Evolutionary conservation across 1,140 invertebrate species (phyloP).

Genomic region (Drosophila quadrilineata): DNA sequence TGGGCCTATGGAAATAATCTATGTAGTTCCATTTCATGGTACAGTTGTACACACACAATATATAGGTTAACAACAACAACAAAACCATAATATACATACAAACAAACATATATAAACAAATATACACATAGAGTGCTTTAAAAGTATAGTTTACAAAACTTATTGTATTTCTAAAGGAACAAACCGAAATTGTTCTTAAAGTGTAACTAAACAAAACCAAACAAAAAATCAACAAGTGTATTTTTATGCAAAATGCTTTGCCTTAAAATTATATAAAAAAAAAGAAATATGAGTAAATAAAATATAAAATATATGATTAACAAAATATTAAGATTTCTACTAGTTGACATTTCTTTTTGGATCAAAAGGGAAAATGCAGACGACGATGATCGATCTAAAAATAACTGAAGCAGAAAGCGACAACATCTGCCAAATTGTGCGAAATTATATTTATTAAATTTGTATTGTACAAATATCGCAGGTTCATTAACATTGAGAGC

Average conservation of each 20-base stretch:
- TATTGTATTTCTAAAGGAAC: slow-evolving; percentile 45
- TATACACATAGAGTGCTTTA: slow-evolving; percentile 38
- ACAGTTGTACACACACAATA: slow-evolving; percentile 24
- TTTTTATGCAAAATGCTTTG: slow-evolving; percentile 81
- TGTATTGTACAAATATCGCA: slow-evolving; percentile 49
- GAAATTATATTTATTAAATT: slow-evolving; percentile 37
- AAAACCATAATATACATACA: not conserved
- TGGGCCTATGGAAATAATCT: slow-evolving; percentile 6
- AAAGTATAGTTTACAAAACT: slow-evolving; percentile 62
- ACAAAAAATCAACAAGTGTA: slow-evolving; percentile 57
- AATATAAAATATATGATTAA: not conserved
- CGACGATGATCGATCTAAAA: slow-evolving; percentile 14
- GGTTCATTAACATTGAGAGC: slow-evolving; percentile 65
- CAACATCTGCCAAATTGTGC: slow-evolving; percentile 18
- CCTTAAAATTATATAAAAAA: slow-evolving; percentile 57
- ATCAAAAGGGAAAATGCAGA: not conserved
- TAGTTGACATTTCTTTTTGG: not conserved
- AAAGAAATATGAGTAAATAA: slow-evolving; percentile 43
- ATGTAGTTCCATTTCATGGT: slow-evolving; percentile 4
- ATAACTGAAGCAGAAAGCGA: slow-evolving; percentile 9
- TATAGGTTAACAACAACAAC: slow-evolving; percentile 1
- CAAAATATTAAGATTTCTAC: slow-evolving; percentile 7
- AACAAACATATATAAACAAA: slow-evolving; percentile 9
- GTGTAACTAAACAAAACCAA: slow-evolving; percentile 22
- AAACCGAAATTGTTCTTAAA: slow-evolving; percentile 38